Percentiles rank a stretch among this genome's conserved stretches.
These are phyloP conservation scores for Xenopus tropicalis DNA, from an alignment of 2,113 vertebrate genomes.

Conservation along the genomic window UCB_Xtro_10.0 CM004445.2:122618001-122618500, in stretches of 20 bases:
- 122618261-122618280: constrained; percentile 12
- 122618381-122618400: too few species aligned
- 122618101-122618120: constrained; percentile 53
- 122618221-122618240: constrained; percentile 1
- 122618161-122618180: constrained; percentile 51
- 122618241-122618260: constrained; percentile 8
- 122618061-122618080: constrained; percentile 97
- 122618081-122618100: constrained; percentile 80
- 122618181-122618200: neutral
- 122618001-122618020: too few species aligned
- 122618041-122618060: constrained; percentile 94
- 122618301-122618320: constrained; percentile 3
- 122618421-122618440: too few species aligned
- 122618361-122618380: too few species aligned
- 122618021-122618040: constrained; percentile 22
- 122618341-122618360: too few species aligned
- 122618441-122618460: too few species aligned
- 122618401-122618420: too few species aligned
- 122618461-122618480: too few species aligned
- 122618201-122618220: constrained; percentile 14
- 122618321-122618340: neutral
- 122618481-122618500: too few species aligned
- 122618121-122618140: constrained; percentile 66
- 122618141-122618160: constrained; percentile 65
- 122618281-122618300: constrained; percentile 13